These are phyloP conservation scores for Apodemia hepburni DNA, from an alignment of 2,888 invertebrate species.

Conservation along the genomic window DNA sequence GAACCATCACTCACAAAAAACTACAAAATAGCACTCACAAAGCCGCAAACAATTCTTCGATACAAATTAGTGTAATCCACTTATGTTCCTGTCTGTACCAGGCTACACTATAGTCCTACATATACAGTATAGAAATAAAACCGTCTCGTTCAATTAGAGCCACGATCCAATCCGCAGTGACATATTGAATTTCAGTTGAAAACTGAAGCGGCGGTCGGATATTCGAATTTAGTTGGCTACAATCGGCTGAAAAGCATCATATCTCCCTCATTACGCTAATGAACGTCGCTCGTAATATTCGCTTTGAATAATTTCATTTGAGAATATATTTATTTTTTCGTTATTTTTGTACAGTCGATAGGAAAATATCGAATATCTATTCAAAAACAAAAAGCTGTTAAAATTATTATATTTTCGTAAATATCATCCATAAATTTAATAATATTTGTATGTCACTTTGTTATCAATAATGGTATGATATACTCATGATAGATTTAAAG, in stretches of 20 bases:
- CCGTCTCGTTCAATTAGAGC: slow-evolving; percentile 34
- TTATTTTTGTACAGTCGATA: slow-evolving; percentile 1
- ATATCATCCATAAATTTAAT: too few relatives aligned
- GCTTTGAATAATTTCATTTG: slow-evolving; percentile 11
- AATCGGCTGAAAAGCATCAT: slow-evolving; percentile 12
- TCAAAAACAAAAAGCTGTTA: too few relatives aligned
- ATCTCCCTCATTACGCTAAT: slow-evolving; percentile 14
- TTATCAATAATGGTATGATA: too few relatives aligned
- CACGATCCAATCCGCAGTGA: slow-evolving; percentile 28
- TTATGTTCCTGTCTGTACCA: slow-evolving; percentile 12
- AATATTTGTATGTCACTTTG: too few relatives aligned
- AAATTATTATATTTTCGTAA: too few relatives aligned
- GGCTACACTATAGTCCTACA: neutral
- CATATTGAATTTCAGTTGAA: slow-evolving; percentile 35
- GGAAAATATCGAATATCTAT: neutral
- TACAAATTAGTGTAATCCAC: slow-evolving; percentile 14
- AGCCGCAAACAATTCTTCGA: slow-evolving; percentile 10
- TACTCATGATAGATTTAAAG: too few relatives aligned
- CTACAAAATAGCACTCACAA: neutral
- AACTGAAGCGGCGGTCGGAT: slow-evolving; percentile 21
- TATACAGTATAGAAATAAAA: slow-evolving; percentile 14
- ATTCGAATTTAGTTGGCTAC: slow-evolving; percentile 16
- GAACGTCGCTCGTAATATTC: slow-evolving; percentile 13
- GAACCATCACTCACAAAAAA: neutral
- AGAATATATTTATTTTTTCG: neutral